Conservation (phyloP, 2,113 vertebrate species). For the Cyphomyrus plagiostoma region DNA sequence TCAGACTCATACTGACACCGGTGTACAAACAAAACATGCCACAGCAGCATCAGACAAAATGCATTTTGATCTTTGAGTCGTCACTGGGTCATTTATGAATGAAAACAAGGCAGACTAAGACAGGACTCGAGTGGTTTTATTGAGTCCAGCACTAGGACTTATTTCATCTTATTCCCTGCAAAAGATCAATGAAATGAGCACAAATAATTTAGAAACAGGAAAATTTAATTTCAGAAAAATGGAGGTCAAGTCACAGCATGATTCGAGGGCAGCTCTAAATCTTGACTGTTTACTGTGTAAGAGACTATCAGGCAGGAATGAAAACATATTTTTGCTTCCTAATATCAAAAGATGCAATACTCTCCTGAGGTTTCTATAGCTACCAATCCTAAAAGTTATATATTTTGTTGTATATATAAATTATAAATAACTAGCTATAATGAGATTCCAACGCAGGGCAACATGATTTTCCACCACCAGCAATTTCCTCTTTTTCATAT, state of each 20-base stretch:
- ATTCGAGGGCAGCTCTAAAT: not conserved
- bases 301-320: not conserved
- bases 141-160: not conserved
- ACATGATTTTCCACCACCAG: not conserved
- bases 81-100: not conserved
- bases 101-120: not conserved
- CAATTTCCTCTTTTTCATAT: not conserved
- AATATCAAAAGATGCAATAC: not conserved
- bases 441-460: not conserved
- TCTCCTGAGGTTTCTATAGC: not conserved
- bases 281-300: not conserved
- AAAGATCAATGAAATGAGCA: not conserved
- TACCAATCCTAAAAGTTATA: not conserved
- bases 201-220: not conserved
- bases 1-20: not conserved
- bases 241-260: not conserved
- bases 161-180: not conserved
- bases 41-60: not conserved
- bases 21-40: not conserved
- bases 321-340: not conserved
- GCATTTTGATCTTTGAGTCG: not conserved
- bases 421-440: not conserved
- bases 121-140: not conserved
- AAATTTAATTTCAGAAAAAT: slow-evolving; percentile 14
- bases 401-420: not conserved